Percentiles rank a stretch among this genome's conserved stretches.
Evolutionary conservation across 1,140 invertebrate genomes (phyloP).

Genomic region (Drosophila malerkotliana): DNA sequence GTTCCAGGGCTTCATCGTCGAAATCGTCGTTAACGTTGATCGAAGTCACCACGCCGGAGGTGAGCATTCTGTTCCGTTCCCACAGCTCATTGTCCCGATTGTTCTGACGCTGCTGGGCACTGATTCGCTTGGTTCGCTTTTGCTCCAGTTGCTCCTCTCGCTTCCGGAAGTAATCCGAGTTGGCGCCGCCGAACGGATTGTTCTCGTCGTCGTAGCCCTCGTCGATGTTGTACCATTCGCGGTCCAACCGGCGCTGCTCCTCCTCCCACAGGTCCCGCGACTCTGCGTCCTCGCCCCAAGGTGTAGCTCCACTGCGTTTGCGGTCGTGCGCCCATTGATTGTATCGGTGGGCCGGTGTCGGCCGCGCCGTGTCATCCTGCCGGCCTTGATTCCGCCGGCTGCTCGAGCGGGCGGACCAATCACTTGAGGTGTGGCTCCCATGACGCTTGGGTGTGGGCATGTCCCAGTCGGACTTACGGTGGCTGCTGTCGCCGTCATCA

Average conservation of each 20-base stretch:
- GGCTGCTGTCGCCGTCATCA: conserved; percentile 89
- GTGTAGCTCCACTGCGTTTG: conserved; percentile 87
- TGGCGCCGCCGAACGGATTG: conserved; percentile 95
- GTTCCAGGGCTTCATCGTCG: conserved; percentile 94
- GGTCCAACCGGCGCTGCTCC: conserved; percentile 95
- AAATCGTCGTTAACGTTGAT: conserved; percentile 96
- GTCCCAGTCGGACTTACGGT: conserved; percentile 94
- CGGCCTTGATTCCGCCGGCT: conserved; percentile 86
- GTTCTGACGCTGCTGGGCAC: conserved; percentile 96
- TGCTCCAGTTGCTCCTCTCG: conserved; percentile 97
- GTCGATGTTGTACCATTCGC: conserved; percentile 98
- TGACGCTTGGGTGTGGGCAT: conserved; percentile 94
- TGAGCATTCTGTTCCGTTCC: conserved; percentile 99
- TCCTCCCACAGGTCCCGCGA: conserved; percentile 95
- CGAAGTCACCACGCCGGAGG: conserved; percentile 96
- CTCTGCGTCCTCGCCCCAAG: conserved; percentile 86
- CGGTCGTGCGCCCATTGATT: conserved; percentile 89
- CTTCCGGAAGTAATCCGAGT: conserved; percentile 93
- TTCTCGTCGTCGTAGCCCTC: conserved; percentile 96
- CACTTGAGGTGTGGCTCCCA: conserved; percentile 69
- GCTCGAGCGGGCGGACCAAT: conserved; percentile 67
- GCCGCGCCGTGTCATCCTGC: conserved; percentile 88
- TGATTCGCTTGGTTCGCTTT: conserved; percentile 94
- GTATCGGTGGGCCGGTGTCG: conserved; percentile 93
- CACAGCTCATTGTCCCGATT: conserved; percentile 99